Evolutionary conservation across 2,113 vertebrate genomes (phyloP), one percentile per base, ranked within the genome.

Genomic region (Riparia riparia): DNA sequence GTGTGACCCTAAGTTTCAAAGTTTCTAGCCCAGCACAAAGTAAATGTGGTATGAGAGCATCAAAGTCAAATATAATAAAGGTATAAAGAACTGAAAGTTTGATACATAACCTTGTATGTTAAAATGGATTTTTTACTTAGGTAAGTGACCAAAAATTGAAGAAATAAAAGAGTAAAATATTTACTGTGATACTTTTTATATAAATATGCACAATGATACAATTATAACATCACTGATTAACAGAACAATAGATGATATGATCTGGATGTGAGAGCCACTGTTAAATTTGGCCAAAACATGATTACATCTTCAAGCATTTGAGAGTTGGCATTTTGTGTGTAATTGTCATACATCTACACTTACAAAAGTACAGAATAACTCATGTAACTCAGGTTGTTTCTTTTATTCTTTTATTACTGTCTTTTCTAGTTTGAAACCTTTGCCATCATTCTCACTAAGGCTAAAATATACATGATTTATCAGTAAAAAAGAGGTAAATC

Each of bases 1-100:
- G 17, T 86, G 5, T 58, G 41, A 58, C 56, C 39, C 7, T 69
- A 58, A 44, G 5, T 51, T 91, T 91, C 76, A 71, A 82, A 93
- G 49, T 31, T 56, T 57, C 8, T n/a, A 58, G 21, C 9, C 10
- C 21, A 66, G 20, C 17, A 88, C 8, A 70, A 88, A 77, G 26
- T 25, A 93, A 77, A 79, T 1, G 0, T 32, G 22, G 12, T 73
- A 39, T 1, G 3, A 39, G n/a, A 44, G 1, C 3, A 41, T 29
- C 5, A 5, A 82, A 66, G 12, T 6, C 11, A 72, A 70, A n/a
- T 63, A 11, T 12, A 86, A 50, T 7, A 32, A 61, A 34, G 10
- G 4, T 25, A 39, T 76, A 57, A 72, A 72, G 6, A 76, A 32
- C 6, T 47, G 37, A 61, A 87, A 76, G 10, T 12, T 89, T 81